Percentiles rank a stretch among this genome's conserved stretches.
phyloP scores from a whole-genome alignment of 2,888 invertebrate genomes.

The Platerodrilus igneus region DNA sequence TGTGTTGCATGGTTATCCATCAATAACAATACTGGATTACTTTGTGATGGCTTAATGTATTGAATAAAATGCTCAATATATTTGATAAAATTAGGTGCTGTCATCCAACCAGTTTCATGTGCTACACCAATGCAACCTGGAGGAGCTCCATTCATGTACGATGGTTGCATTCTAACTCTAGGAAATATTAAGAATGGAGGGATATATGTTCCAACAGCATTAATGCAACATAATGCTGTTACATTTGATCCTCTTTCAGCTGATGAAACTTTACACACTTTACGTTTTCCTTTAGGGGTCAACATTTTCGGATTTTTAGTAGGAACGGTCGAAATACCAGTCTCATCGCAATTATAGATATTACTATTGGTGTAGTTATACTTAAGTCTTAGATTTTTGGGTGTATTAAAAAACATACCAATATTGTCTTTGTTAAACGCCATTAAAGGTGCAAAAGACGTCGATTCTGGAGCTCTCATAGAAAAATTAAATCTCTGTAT shows the following conservation, averaged over 20 bases:
- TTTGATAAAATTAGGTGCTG: conserved; percentile 14
- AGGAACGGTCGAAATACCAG: conserved; percentile 17
- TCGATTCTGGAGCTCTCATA: not conserved
- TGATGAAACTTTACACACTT: not conserved
- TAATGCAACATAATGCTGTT: conserved; percentile 5
- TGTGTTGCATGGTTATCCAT: conserved; percentile 29
- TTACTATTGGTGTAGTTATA: conserved; percentile 8
- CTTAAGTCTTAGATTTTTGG: not conserved
- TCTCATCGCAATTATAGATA: conserved; percentile 22
- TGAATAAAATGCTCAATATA: conserved; percentile 26
- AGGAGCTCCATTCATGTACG: conserved; percentile 1
- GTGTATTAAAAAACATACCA: no score
- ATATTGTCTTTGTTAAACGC: no score
- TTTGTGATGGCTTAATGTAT: no score
- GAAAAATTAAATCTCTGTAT: not conserved
- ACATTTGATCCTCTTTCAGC: conserved; percentile 7
- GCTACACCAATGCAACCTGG: conserved; percentile 7
- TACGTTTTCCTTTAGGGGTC: not conserved
- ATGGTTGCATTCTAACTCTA: conserved; percentile 1
- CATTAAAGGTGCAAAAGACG: not conserved
- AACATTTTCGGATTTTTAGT: conserved; percentile 5
- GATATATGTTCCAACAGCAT: conserved; percentile 7
- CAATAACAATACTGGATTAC: conserved; percentile 26
- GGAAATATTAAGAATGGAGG: conserved; percentile 8
- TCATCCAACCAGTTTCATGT: conserved; percentile 10